Conservation (phyloP, 2,797 vertebrate genomes). For the Toxotes lorentzi region DNA sequence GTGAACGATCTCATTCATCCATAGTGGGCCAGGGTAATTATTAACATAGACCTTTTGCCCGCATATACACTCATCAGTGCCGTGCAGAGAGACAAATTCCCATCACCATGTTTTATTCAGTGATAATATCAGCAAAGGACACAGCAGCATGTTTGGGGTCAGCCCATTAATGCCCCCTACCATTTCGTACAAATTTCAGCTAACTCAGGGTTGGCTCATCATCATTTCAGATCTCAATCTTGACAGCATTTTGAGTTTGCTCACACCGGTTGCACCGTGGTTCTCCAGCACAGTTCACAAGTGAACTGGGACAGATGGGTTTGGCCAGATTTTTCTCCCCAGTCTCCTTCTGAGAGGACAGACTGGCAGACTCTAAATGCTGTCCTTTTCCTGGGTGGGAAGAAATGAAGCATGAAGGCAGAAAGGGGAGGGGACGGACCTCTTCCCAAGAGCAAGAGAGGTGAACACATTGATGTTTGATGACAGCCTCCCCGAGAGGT, state of each 20-base stretch:
- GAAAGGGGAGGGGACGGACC: slow-evolving; percentile 18
- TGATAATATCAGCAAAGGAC: slow-evolving; percentile 52
- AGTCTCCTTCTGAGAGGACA: slow-evolving; percentile 73
- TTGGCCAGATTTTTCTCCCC: slow-evolving; percentile 64
- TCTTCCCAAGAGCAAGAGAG: slow-evolving; percentile 58
- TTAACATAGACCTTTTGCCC: slow-evolving; percentile 53
- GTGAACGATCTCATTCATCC: slow-evolving; percentile 58
- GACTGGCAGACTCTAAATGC: slow-evolving; percentile 57
- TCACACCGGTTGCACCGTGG: slow-evolving; percentile 13
- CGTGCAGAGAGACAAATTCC: slow-evolving; percentile 39
- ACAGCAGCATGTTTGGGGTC: slow-evolving; percentile 50
- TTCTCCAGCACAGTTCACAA: slow-evolving; percentile 37
- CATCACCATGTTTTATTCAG: slow-evolving; percentile 38
- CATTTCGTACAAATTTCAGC: slow-evolving; percentile 49
- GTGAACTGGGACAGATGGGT: slow-evolving; percentile 65
- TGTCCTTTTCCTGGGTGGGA: slow-evolving; percentile 51
- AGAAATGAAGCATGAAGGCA: slow-evolving; percentile 68
- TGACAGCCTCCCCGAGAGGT: slow-evolving; percentile 69
- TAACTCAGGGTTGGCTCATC: slow-evolving; percentile 24
- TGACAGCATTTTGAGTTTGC: not conserved
- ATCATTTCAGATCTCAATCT: slow-evolving; percentile 22
- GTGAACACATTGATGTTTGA: slow-evolving; percentile 71
- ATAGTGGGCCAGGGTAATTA: slow-evolving; percentile 59
- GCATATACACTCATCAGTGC: slow-evolving; percentile 41
- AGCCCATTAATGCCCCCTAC: slow-evolving; percentile 73